Evolutionary conservation across 2,113 vertebrate genomes (phyloP).

Genomic region (Nothoprocta pentlandii): DNA sequence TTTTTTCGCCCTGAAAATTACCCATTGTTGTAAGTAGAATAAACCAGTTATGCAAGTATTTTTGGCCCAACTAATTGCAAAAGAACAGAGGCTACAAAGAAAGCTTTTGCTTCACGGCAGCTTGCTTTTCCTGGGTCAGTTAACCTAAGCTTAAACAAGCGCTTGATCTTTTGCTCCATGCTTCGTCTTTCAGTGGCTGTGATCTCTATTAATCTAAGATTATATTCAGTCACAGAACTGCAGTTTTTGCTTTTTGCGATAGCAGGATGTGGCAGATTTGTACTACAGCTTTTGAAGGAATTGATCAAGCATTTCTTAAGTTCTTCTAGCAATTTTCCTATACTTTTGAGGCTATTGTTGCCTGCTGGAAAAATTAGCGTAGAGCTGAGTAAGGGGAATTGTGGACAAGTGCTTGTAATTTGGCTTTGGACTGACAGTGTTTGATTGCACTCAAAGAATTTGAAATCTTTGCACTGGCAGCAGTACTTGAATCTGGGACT

Average conservation of each 20-base stretch:
- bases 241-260: not conserved
- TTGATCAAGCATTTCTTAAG: not conserved
- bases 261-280: not conserved
- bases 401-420: slow-evolving; percentile 62
- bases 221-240: not conserved
- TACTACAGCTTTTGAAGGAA: not conserved
- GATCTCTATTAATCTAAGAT: slow-evolving; percentile 46
- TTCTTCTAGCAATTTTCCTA: not conserved
- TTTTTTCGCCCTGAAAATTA: not conserved
- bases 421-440: slow-evolving; percentile 64
- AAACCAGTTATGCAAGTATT: not conserved
- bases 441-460: slow-evolving; percentile 56
- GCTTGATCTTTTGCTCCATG: slow-evolving; percentile 2
- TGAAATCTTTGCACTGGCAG: slow-evolving; percentile 69
- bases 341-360: slow-evolving; percentile 33
- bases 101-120: not conserved
- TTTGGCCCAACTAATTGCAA: slow-evolving; percentile 13
- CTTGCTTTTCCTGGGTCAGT: slow-evolving; percentile 20
- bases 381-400: slow-evolving; percentile 67
- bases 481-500: slow-evolving; percentile 52
- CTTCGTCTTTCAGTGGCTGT: slow-evolving; percentile 24
- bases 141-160: slow-evolving; percentile 54
- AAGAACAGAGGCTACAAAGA: not conserved
- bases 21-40: not conserved
- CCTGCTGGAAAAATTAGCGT: slow-evolving; percentile 56